phyloP scores from a whole-genome alignment of 1,140 invertebrate species.

The Procambarus virginalis region DNA sequence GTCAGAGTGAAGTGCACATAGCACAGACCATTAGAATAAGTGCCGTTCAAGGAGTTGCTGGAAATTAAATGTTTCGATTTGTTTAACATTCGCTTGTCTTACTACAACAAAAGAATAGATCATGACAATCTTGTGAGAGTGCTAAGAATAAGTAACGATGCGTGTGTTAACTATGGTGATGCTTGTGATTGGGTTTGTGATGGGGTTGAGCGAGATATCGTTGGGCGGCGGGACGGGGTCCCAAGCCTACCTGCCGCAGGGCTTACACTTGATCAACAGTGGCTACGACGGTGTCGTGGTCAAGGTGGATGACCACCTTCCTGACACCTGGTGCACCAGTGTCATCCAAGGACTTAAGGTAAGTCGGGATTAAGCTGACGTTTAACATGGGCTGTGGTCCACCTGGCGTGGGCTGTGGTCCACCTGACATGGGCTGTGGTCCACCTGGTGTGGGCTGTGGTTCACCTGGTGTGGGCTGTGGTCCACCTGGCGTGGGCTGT shows the following conservation, averaged over 20 bases:
- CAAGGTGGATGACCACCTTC: constrained; percentile 34
- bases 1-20: not conserved
- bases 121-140: constrained; percentile 10
- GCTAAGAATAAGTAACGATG: not conserved
- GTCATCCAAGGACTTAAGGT: constrained; percentile 33
- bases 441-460: too few relatives aligned
- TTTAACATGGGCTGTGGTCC: too few relatives aligned
- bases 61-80: not conserved
- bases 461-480: too few relatives aligned
- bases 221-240: not conserved
- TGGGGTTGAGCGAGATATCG: not conserved
- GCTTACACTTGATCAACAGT: constrained; percentile 23
- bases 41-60: not conserved
- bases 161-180: constrained; percentile 27
- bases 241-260: not conserved
- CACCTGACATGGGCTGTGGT: too few relatives aligned
- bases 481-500: too few relatives aligned
- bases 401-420: too few relatives aligned
- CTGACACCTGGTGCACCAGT: constrained; percentile 34
- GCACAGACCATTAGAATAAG: not conserved
- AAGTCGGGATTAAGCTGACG: not conserved
- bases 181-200: constrained; percentile 20
- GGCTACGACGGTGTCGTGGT: constrained; percentile 52
- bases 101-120: constrained; percentile 8
- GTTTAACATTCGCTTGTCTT: not conserved